phyloP scores from a whole-genome alignment of 2,797 vertebrate species.

The Sebastes diploproa region DNA sequence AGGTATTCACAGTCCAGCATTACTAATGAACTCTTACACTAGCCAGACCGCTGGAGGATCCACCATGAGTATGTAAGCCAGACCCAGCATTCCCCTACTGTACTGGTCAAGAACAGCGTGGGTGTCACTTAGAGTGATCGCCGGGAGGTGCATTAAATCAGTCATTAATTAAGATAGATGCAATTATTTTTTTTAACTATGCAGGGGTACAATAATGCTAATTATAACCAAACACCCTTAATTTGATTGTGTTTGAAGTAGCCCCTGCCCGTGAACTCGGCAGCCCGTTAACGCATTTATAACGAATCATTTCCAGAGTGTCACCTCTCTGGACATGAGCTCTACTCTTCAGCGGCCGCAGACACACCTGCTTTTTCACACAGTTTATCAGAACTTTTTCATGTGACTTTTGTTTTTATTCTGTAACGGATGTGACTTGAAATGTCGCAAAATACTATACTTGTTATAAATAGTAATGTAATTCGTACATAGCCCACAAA shows the following conservation, averaged over 20 bases:
- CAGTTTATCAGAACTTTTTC: too few species aligned
- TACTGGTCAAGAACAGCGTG: neutral
- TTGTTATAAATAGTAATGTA: neutral
- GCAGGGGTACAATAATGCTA: neutral
- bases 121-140: neutral
- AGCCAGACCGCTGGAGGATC: neutral
- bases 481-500: too few species aligned
- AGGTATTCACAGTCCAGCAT: constrained; percentile 25
- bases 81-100: neutral
- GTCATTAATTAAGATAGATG: neutral
- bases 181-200: neutral
- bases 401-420: too few species aligned
- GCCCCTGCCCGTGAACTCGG: too few species aligned
- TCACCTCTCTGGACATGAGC: too few species aligned
- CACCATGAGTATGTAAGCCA: neutral
- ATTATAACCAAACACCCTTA: neutral
- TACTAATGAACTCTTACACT: constrained; percentile 21
- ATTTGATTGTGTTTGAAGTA: too few species aligned
- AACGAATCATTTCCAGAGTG: too few species aligned
- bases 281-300: too few species aligned
- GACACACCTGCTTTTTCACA: too few species aligned
- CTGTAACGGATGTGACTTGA: too few species aligned
- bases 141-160: rapidly evolving
- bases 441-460: neutral
- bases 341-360: too few species aligned